Evolutionary conservation across 2,888 invertebrate genomes (phyloP).

Genomic region (Trachelus stipa): DNA sequence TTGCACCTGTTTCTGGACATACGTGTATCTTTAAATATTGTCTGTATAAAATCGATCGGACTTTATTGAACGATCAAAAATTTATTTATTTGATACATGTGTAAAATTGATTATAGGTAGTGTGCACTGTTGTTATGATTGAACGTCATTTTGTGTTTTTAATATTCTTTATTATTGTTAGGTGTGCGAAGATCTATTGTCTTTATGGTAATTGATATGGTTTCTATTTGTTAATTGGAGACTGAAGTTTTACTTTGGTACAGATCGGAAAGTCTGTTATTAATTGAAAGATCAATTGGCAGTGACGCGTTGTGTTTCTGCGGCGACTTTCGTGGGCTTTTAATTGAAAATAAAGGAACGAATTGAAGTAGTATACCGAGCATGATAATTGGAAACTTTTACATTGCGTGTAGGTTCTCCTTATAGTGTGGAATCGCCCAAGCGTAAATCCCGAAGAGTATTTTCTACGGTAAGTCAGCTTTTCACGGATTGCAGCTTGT

Average conservation of each 20-base stretch:
- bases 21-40: neutral
- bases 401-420: slow-evolving; percentile 35
- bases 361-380: slow-evolving; percentile 24
- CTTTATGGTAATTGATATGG: neutral
- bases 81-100: neutral
- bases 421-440: slow-evolving; percentile 26
- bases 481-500: neutral
- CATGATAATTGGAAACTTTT: slow-evolving; percentile 51
- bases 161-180: neutral
- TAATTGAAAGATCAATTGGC: neutral
- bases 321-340: slow-evolving; percentile 35
- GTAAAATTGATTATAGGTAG: neutral
- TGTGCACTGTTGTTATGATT: neutral
- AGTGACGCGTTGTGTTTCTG: neutral
- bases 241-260: neutral
- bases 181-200: neutral
- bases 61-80: neutral
- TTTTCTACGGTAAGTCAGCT: slow-evolving; percentile 35
- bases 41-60: neutral
- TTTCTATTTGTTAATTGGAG: neutral
- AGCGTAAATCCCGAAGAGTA: slow-evolving; percentile 42
- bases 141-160: neutral
- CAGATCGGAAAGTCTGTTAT: neutral
- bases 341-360: slow-evolving; percentile 44
- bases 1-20: neutral